phyloP scores from a whole-genome alignment of 2,113 vertebrate species.

The Silurus meridionalis region DNA sequence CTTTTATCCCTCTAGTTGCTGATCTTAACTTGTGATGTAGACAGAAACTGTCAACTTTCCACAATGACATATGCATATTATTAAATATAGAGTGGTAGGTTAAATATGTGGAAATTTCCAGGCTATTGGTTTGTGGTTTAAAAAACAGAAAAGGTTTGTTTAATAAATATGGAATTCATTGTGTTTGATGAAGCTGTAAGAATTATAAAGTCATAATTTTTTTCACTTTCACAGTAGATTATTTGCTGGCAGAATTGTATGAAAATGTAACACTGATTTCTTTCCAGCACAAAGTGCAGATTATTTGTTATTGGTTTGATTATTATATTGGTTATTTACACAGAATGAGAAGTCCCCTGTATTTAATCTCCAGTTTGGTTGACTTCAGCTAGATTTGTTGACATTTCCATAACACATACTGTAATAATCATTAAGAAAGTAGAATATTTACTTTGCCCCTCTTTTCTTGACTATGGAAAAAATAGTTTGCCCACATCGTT shows the following conservation, averaged over 20 bases:
- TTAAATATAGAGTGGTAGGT: neutral
- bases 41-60: neutral
- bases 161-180: neutral
- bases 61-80: constrained; percentile 8
- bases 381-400: neutral
- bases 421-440: neutral
- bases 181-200: neutral
- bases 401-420: neutral
- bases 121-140: constrained; percentile 37
- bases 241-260: neutral
- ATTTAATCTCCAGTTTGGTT: neutral
- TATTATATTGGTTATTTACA: neutral
- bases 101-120: constrained; percentile 25
- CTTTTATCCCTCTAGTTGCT: neutral
- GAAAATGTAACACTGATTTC: neutral
- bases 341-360: neutral
- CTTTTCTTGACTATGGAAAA: neutral
- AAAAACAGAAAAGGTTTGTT: neutral
- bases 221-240: neutral
- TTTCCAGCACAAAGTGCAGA: neutral
- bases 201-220: neutral
- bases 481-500: neutral
- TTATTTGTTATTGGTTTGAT: no score
- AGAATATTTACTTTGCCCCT: neutral
- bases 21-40: constrained; percentile 23